Conservation (phyloP, 2,888 invertebrate genomes). For the Lordiphosa andalusiaca region DNA sequence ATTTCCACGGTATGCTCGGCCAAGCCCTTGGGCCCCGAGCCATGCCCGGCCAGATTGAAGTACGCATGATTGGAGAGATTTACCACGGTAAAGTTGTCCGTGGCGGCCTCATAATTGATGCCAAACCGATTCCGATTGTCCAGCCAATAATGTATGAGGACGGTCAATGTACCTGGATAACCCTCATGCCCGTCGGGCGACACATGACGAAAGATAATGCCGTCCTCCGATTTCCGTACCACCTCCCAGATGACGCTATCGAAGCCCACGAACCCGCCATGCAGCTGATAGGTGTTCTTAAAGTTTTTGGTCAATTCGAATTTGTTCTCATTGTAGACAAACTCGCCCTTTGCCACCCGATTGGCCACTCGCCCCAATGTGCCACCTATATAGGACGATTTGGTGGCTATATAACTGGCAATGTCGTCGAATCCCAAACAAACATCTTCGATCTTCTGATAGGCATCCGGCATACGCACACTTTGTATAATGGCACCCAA, state of each 20-base stretch:
- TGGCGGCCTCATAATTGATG: slow-evolving; percentile 87
- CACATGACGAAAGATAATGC: slow-evolving; percentile 86
- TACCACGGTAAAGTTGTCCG: slow-evolving; percentile 90
- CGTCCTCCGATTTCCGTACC: slow-evolving; percentile 55
- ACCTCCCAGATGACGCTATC: slow-evolving; percentile 88
- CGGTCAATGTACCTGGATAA: slow-evolving; percentile 91
- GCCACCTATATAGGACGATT: slow-evolving; percentile 91
- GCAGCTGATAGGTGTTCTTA: slow-evolving; percentile 85
- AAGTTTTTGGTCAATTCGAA: slow-evolving; percentile 87
- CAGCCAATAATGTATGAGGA: slow-evolving; percentile 86
- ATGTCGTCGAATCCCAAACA: slow-evolving; percentile 90
- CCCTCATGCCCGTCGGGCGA: slow-evolving; percentile 92
- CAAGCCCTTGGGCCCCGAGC: slow-evolving; percentile 83
- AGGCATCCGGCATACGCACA: slow-evolving; percentile 87
- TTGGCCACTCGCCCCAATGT: slow-evolving; percentile 94
- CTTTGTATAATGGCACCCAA: slow-evolving; percentile 89
- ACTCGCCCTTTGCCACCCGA: slow-evolving; percentile 87
- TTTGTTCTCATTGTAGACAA: slow-evolving; percentile 84
- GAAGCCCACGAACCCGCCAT: slow-evolving; percentile 93
- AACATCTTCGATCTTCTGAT: slow-evolving; percentile 87
- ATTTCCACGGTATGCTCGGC: slow-evolving; percentile 87
- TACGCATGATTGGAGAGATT: slow-evolving; percentile 94
- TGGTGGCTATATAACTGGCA: slow-evolving; percentile 54
- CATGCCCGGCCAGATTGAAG: slow-evolving; percentile 94
- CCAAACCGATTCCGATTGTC: slow-evolving; percentile 87